These are phyloP conservation scores for Meganola albula DNA, from an alignment of 2,888 invertebrate genomes.

Conservation along the genomic window DNA sequence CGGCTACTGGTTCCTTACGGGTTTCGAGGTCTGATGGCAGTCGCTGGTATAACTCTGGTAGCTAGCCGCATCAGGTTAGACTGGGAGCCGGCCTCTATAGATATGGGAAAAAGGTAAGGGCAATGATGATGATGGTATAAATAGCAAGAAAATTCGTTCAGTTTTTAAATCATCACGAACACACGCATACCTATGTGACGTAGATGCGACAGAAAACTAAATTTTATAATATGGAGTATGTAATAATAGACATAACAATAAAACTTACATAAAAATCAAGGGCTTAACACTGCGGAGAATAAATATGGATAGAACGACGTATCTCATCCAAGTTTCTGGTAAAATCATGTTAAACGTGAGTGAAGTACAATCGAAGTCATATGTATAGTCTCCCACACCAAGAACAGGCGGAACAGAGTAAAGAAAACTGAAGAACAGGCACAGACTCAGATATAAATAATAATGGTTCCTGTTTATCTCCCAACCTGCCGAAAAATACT, in stretches of 20 bases:
- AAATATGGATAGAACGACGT: slow-evolving; percentile 44
- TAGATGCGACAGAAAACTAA: too few species aligned
- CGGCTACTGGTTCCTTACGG: too few species aligned
- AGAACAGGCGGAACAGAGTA: slow-evolving; percentile 58
- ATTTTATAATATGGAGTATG: too few species aligned
- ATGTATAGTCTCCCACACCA: slow-evolving; percentile 54
- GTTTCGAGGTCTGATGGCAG: too few species aligned
- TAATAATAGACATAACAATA: neutral
- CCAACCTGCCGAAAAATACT: slow-evolving; percentile 55
- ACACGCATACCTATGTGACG: too few species aligned
- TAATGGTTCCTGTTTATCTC: slow-evolving; percentile 49
- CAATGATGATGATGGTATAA: too few species aligned
- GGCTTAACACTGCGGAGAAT: slow-evolving; percentile 59
- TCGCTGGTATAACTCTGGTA: too few species aligned
- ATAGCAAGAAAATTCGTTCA: too few species aligned
- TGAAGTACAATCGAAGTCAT: slow-evolving; percentile 57
- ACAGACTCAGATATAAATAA: slow-evolving; percentile 42
- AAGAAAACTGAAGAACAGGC: slow-evolving; percentile 46
- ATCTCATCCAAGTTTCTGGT: slow-evolving; percentile 42
- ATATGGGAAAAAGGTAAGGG: too few species aligned
- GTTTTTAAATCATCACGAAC: too few species aligned
- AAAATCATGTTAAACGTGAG: slow-evolving; percentile 61
- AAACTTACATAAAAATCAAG: slow-evolving; percentile 54
- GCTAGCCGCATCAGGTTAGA: too few species aligned
- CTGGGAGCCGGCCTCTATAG: too few species aligned